Percentiles rank a stretch among this genome's conserved stretches.
phyloP scores from a whole-genome alignment of 2,113 vertebrate species.

The Proteles cristata region DNA sequence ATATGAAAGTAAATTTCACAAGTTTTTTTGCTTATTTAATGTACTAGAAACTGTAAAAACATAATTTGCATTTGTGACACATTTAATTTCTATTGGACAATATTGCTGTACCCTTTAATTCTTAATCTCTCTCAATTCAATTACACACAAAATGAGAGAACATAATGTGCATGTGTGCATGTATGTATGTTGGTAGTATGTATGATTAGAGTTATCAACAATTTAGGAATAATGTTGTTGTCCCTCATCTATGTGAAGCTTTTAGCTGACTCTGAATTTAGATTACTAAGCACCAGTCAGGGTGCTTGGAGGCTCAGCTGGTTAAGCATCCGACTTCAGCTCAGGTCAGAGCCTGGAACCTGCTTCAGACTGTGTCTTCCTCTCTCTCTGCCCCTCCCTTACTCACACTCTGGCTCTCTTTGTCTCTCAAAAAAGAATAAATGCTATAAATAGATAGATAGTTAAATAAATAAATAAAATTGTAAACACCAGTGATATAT shows the following conservation, averaged over 20 bases:
- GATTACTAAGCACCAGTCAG: not conserved
- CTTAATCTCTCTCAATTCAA: not conserved
- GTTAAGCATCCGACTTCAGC: too few relatives aligned
- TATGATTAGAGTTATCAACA: not conserved
- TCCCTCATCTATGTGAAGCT: not conserved
- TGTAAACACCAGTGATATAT: not conserved
- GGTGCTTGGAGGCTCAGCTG: too few relatives aligned
- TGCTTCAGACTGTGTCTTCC: too few relatives aligned
- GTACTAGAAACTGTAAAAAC: not conserved
- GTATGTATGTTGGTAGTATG: not conserved
- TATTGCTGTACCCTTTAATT: not conserved
- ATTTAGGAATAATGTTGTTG: not conserved
- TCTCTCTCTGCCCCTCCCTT: too few relatives aligned
- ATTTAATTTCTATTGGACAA: not conserved
- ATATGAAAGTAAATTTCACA: conserved; percentile 6
- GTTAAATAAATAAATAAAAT: not conserved
- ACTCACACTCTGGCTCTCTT: too few relatives aligned
- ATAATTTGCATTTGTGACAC: not conserved
- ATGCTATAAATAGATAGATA: too few relatives aligned
- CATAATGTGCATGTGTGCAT: not conserved
- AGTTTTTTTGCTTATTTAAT: not conserved
- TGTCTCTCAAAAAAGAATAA: too few relatives aligned
- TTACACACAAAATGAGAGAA: not conserved
- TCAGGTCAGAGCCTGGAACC: too few relatives aligned
- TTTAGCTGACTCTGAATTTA: not conserved